A percentile compares a stretch with the other conserved stretches of the same genome.
These are phyloP conservation scores for Brachynemurus nebulosus DNA, from an alignment of 2,888 invertebrate species.

Conservation along the genomic window DNA sequence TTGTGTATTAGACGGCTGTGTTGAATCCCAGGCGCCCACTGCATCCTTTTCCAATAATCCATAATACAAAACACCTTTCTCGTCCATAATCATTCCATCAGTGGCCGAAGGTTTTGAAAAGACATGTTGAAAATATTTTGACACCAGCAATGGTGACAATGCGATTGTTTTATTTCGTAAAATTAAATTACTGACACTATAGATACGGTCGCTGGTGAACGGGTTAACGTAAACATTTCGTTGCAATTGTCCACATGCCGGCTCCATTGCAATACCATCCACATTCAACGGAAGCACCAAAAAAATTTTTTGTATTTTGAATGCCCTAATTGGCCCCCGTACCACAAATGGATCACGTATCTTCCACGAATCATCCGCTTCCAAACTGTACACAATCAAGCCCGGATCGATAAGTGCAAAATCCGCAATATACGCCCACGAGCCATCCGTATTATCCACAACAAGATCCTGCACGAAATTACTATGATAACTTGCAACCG, in stretches of 20 bases:
- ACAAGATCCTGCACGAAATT: conserved; percentile 60
- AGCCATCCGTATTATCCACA: conserved; percentile 50
- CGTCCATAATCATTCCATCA: conserved; percentile 64
- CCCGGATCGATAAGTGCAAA: conserved; percentile 53
- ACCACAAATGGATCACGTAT: conserved; percentile 49
- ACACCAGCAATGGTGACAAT: conserved; percentile 20
- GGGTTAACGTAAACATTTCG: conserved; percentile 52
- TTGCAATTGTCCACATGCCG: conserved; percentile 23
- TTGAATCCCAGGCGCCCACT: conserved; percentile 56
- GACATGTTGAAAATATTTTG: conserved; percentile 32
- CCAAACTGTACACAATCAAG: conserved; percentile 53
- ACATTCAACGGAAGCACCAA: conserved; percentile 51
- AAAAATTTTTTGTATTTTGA: too few species aligned
- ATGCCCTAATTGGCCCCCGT: conserved; percentile 44
- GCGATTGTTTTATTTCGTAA: conserved; percentile 40
- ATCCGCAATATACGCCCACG: conserved; percentile 59
- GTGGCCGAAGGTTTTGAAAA: conserved; percentile 52
- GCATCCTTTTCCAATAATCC: conserved; percentile 54
- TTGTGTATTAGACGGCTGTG: conserved; percentile 38
- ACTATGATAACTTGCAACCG: conserved; percentile 40
- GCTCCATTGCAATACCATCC: conserved; percentile 58
- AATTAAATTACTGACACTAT: conserved; percentile 45
- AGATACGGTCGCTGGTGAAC: conserved; percentile 51
- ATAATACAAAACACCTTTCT: conserved; percentile 53
- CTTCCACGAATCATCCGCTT: conserved; percentile 54